Conservation (phyloP, 2,888 invertebrate species). For the Melangyna quadrimaculata region DNA sequence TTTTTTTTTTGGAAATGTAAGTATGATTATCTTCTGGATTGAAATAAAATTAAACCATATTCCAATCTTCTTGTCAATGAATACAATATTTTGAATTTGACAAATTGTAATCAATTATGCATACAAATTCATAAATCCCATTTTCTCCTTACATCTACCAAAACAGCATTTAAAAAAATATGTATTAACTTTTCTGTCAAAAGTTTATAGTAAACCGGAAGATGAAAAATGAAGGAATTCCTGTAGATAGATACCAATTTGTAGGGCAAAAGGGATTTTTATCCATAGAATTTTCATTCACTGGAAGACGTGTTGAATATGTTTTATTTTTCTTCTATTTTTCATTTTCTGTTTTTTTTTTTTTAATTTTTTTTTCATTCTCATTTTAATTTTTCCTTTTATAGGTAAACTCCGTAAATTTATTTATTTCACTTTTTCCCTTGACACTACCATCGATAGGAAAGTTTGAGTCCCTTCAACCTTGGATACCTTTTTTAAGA, state of each 20-base stretch:
- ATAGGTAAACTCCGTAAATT: not conserved
- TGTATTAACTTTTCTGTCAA: not conserved
- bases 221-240: not conserved
- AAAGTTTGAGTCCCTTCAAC: not conserved
- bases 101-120: not conserved
- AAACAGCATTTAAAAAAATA: not conserved
- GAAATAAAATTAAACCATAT: not conserved
- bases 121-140: not conserved
- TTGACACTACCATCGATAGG: slow-evolving; percentile 1
- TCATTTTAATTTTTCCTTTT: not conserved
- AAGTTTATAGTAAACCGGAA: not conserved
- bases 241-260: not conserved
- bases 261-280: not conserved
- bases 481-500: not conserved
- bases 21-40: no score
- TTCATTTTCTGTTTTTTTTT: not conserved
- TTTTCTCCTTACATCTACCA: not conserved
- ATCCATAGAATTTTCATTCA: not conserved
- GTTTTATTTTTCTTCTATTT: not conserved
- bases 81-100: not conserved
- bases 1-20: no score
- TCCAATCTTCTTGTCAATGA: not conserved
- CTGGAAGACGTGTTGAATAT: not conserved
- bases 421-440: slow-evolving; percentile 5
- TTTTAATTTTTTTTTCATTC: not conserved